Evolutionary conservation across 2,888 invertebrate species (phyloP).

Genomic region (Beris chalybata): DNA sequence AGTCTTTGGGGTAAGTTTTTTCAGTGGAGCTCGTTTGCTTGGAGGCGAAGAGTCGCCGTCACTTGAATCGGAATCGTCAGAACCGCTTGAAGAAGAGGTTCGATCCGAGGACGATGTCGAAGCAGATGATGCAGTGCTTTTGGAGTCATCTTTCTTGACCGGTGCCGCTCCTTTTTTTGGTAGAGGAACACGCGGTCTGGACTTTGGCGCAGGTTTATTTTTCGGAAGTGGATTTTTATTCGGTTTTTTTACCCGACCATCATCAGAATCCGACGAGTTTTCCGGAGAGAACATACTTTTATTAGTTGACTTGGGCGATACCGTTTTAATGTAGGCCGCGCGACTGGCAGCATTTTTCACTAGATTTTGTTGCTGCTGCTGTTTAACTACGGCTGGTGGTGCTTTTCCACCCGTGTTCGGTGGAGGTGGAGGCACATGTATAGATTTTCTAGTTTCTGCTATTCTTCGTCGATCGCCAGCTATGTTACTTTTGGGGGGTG

Average conservation of each 20-base stretch:
- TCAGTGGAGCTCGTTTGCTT: constrained; percentile 32
- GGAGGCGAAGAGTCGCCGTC: constrained; percentile 44
- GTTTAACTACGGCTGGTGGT: constrained; percentile 46
- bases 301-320: constrained; percentile 58
- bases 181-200: constrained; percentile 35
- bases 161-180: constrained; percentile 48
- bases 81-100: constrained; percentile 50
- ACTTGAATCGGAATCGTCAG: constrained; percentile 56
- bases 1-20: constrained; percentile 45
- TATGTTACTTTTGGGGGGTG: constrained; percentile 39
- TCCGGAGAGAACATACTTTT: constrained; percentile 84
- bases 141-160: constrained; percentile 43
- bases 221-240: constrained; percentile 43
- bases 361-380: constrained; percentile 48
- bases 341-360: constrained; percentile 39
- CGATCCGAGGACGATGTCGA: constrained; percentile 49
- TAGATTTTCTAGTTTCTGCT: constrained; percentile 53
- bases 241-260: constrained; percentile 53
- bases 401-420: constrained; percentile 56
- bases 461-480: constrained; percentile 50
- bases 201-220: constrained; percentile 53
- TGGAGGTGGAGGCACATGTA: constrained; percentile 45
- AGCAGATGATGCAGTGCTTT: constrained; percentile 47
- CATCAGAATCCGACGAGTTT: constrained; percentile 68
- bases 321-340: constrained; percentile 1